Conservation (phyloP, 2,888 invertebrate species). For the Drosophila tripunctata region DNA sequence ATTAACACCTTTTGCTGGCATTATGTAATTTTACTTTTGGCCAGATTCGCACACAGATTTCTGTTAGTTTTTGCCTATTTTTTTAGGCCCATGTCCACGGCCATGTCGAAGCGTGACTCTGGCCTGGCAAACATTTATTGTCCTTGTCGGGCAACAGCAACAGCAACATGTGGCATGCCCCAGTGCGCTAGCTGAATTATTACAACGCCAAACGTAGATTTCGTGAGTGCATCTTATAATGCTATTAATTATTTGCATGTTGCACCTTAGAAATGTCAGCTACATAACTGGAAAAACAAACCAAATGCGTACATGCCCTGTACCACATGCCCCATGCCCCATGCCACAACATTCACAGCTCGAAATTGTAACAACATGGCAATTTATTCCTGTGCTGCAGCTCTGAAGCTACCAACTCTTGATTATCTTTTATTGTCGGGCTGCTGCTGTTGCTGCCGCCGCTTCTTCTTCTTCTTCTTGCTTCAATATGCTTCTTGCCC, state of each 20-base stretch:
- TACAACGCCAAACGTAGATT: slow-evolving; percentile 81
- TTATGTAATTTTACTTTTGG: slow-evolving; percentile 74
- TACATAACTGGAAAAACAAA: slow-evolving; percentile 19
- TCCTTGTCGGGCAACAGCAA: slow-evolving; percentile 71
- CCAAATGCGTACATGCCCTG: slow-evolving; percentile 53
- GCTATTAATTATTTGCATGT: slow-evolving; percentile 85
- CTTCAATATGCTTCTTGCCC: too few species aligned
- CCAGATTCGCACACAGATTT: slow-evolving; percentile 27
- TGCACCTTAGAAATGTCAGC: slow-evolving; percentile 82
- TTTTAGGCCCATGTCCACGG: slow-evolving; percentile 36
- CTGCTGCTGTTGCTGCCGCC: slow-evolving; percentile 1
- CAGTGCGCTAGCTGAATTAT: slow-evolving; percentile 69
- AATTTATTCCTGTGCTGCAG: slow-evolving; percentile 66
- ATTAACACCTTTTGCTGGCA: slow-evolving; percentile 80
- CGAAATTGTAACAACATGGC: slow-evolving; percentile 78
- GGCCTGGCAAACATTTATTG: slow-evolving; percentile 78
- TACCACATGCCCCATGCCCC: slow-evolving; percentile 19
- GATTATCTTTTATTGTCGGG: slow-evolving; percentile 68
- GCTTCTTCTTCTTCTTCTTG: too few species aligned
- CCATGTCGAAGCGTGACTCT: slow-evolving; percentile 71
- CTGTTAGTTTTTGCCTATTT: not conserved
- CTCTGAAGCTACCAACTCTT: slow-evolving; percentile 18
- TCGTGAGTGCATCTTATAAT: slow-evolving; percentile 85
- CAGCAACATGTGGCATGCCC: slow-evolving; percentile 30
- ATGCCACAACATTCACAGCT: slow-evolving; percentile 30